These are phyloP conservation scores for Egretta garzetta DNA, from an alignment of 2,113 vertebrate genomes.

Conservation along the genomic window DNA sequence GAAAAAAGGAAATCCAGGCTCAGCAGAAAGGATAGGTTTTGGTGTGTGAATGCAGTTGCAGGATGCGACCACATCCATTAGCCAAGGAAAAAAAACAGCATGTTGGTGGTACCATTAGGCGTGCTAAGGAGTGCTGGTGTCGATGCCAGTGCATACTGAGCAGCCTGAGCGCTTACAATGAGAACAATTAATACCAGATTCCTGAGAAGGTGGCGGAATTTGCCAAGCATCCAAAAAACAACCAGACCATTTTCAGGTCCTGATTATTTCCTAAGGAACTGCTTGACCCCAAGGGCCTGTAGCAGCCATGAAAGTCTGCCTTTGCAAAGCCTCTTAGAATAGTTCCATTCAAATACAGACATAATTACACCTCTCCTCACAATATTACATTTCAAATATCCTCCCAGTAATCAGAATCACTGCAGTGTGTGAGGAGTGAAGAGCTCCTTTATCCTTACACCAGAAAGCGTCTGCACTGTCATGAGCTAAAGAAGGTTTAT, in stretches of 20 bases:
- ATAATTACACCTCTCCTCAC: slow-evolving; percentile 60
- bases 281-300: slow-evolving; percentile 13
- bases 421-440: slow-evolving; percentile 56
- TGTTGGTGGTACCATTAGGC: not conserved
- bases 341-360: slow-evolving; percentile 48
- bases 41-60: not conserved
- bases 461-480: slow-evolving; percentile 31
- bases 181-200: slow-evolving; percentile 13
- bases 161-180: not conserved
- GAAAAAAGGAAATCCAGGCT: not conserved
- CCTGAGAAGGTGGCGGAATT: slow-evolving; percentile 25
- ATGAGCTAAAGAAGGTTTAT: slow-evolving; percentile 4
- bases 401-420: slow-evolving; percentile 46
- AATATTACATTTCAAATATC: slow-evolving; percentile 39
- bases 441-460: slow-evolving; percentile 56
- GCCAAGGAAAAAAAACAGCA: not conserved
- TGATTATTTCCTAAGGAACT: slow-evolving; percentile 35
- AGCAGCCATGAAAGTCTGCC: slow-evolving; percentile 18
- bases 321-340: slow-evolving; percentile 44
- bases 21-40: not conserved
- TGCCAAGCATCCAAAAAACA: slow-evolving; percentile 19
- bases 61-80: not conserved
- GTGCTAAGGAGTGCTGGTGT: not conserved
- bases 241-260: slow-evolving; percentile 11
- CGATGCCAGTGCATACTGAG: not conserved